Base-by-base conservation (phyloP, 1,140 invertebrate species). In the Sinella curviseta region DNA sequence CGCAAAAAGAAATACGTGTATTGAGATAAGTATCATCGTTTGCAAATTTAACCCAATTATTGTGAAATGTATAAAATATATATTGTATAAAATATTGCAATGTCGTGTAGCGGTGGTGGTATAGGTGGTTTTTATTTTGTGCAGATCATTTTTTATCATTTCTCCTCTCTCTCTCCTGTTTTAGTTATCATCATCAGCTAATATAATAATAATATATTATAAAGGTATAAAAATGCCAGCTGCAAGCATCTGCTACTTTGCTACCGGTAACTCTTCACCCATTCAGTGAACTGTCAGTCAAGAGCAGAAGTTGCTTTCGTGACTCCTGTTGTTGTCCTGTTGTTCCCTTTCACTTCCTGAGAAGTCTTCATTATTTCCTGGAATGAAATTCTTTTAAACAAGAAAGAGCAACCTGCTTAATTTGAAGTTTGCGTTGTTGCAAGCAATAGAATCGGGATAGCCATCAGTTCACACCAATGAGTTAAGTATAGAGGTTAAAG, bases 301-400 rank as follows among this genome's bases (percentile, higher is more conserved):
- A 70, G 57, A n/a, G 57, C 57, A 65, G 14, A 24, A 70, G 65
- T 70, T 70, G 26, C 31, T 70, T 70, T 70, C 65, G 65, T 70
- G 65, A 70, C 65, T 33, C 8, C 31, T 70, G 31, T 70, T 48
- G 8, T 48, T 31, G 31, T 31, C 31, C 65, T 48, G 8, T 48
- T 31, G 31, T 31, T 70, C 65, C 65, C 65, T 70, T 70, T 70
- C 65, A 70, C 30, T 70, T 70, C 65, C 65, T 70, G 65, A 70
- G 65, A 70, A 70, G 65, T 70, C 65, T 70, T 70, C 65, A 70
- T 70, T 70, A 70, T 70, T 70, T 70, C 65, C 65, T 70, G 65
- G 65, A 70, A 70, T 60, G 8, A 3, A 60, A 12, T 26, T 26
- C 16, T 8, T 17, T 26, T 65, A 65, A 30, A 70, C 28, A 70